Evolutionary conservation across 2,113 vertebrate genomes (phyloP).

Genomic region (Eurystomus gularis): DNA sequence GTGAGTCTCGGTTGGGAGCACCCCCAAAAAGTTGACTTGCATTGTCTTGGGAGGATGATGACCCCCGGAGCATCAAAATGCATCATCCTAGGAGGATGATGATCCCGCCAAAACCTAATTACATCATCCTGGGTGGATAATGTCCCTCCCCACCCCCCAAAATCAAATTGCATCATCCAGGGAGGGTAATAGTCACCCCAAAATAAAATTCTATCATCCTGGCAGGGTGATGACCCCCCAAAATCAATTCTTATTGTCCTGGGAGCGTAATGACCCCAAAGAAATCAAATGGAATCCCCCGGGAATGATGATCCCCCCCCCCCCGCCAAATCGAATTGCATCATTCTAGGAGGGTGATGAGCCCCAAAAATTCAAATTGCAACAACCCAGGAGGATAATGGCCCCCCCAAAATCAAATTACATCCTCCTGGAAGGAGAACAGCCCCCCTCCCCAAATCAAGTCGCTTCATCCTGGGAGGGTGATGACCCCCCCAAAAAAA

Average conservation of each 20-base stretch:
- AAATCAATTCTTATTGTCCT: neutral
- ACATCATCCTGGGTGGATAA: too few relatives aligned
- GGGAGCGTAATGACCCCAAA: too few relatives aligned
- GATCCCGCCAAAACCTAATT: too few relatives aligned
- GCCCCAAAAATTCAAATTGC: neutral
- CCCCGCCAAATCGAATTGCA: neutral
- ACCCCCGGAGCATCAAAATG: neutral
- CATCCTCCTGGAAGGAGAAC: too few relatives aligned
- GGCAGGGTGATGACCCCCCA: neutral
- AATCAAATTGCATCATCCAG: neutral
- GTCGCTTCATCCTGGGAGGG: too few relatives aligned
- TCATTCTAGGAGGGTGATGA: neutral
- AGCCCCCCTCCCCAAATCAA: too few relatives aligned
- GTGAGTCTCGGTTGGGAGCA: neutral
- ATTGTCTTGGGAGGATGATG: neutral
- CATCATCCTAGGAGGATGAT: neutral
- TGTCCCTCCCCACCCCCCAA: too few relatives aligned
- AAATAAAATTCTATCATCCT: neutral
- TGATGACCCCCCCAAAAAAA: neutral
- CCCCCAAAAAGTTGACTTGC: neutral
- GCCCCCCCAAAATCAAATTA: rapidly evolving
- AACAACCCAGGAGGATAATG: neutral
- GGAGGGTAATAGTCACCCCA: too few relatives aligned
- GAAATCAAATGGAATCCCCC: too few relatives aligned
- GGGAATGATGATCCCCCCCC: too few relatives aligned